These are phyloP conservation scores for Periophthalmus magnuspinnatus DNA, from an alignment of 2,797 vertebrate genomes.

Conservation along the genomic window DNA sequence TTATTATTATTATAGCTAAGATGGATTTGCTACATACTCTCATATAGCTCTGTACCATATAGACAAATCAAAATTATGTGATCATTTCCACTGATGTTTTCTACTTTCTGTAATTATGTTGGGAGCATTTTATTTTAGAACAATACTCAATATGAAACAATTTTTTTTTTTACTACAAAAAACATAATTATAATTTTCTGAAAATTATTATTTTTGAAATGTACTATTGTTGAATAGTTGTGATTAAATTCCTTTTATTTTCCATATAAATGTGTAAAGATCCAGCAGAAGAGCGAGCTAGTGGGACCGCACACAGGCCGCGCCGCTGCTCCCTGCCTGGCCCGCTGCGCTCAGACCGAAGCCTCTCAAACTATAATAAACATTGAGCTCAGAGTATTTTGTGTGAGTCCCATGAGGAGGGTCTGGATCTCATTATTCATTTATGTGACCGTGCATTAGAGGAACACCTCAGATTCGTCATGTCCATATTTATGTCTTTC, in stretches of 20 bases:
- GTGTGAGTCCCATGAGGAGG: constrained; percentile 64
- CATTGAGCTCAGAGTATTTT: constrained; percentile 70
- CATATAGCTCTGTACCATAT: no score
- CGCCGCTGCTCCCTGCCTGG: constrained; percentile 42
- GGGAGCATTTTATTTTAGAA: no score
- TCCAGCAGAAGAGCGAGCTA: constrained; percentile 40
- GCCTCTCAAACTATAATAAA: constrained; percentile 74
- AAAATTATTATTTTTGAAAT: no score
- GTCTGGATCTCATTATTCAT: constrained; percentile 75
- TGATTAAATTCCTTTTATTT: not conserved
- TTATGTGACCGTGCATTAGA: constrained; percentile 28
- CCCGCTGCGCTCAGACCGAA: constrained; percentile 58
- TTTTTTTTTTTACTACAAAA: no score
- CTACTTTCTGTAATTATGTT: no score
- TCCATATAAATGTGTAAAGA: constrained; percentile 5
- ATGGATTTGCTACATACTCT: no score
- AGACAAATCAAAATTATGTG: no score
- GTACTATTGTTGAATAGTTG: not conserved
- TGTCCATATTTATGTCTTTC: not conserved
- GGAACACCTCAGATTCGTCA: constrained; percentile 18
- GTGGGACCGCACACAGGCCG: constrained; percentile 57
- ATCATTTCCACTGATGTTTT: no score
- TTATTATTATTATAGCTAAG: no score
- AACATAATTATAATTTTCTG: no score
- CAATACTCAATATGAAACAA: no score